A percentile compares a stretch with the other conserved stretches of the same genome.
Conservation (phyloP, 2,888 invertebrate species). For the Diadromus collaris region DNA sequence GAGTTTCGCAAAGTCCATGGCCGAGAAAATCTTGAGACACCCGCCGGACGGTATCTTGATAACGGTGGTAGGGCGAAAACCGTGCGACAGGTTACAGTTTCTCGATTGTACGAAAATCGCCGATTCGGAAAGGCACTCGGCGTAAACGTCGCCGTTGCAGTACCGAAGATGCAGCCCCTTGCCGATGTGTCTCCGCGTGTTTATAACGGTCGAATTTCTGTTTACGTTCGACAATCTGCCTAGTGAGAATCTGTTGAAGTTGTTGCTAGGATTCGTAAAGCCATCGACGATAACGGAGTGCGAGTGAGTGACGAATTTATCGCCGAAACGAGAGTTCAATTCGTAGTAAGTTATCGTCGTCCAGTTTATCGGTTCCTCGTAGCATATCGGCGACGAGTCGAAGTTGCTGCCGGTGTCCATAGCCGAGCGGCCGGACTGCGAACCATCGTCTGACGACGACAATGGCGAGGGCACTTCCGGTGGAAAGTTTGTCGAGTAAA, state of each 20-base stretch:
- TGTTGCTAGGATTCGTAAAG: constrained; percentile 98
- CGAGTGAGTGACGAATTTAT: constrained; percentile 96
- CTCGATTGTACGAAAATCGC: constrained; percentile 99
- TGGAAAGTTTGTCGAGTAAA: constrained; percentile 87
- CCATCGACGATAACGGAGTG: constrained; percentile 98
- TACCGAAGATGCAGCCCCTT: constrained; percentile 98
- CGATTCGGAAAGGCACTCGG: constrained; percentile 98
- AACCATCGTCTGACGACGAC: constrained; percentile 94
- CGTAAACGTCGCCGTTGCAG: constrained; percentile 98
- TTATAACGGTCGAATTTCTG: constrained; percentile 99
- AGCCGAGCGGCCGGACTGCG: constrained; percentile 77
- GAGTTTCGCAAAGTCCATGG: constrained; percentile 97
- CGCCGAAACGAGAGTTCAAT: constrained; percentile 98
- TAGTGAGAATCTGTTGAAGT: constrained; percentile 97
- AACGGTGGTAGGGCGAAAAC: constrained; percentile 99
- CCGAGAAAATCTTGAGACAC: constrained; percentile 99
- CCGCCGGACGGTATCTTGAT: constrained; percentile 99
- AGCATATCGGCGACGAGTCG: constrained; percentile 93
- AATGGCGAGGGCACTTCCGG: constrained; percentile 97
- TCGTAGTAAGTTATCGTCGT: constrained; percentile 99
- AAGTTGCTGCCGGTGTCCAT: constrained; percentile 82
- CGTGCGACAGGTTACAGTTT: constrained; percentile 99
- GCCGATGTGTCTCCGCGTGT: constrained; percentile 98
- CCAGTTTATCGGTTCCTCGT: constrained; percentile 98
- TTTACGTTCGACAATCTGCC: constrained; percentile 99